These are phyloP conservation scores for Callipepla californica DNA, from an alignment of 2,113 vertebrate genomes.

Conservation along the genomic window DNA sequence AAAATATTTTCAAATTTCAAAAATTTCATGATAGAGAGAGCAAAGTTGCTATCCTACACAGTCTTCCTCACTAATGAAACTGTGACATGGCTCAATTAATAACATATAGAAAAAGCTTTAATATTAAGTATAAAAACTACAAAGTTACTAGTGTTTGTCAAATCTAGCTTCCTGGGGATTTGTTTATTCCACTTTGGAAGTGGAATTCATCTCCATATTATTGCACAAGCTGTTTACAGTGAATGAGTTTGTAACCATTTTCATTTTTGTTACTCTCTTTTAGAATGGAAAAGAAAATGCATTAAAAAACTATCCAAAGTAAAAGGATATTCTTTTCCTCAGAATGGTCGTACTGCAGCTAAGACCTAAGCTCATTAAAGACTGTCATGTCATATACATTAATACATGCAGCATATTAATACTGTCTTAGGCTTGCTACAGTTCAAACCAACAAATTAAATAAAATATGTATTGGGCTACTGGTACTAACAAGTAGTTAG, in stretches of 20 bases:
- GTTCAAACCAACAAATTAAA: slow-evolving; percentile 28
- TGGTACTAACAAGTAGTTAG: background rate
- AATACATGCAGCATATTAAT: background rate
- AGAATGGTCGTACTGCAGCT: background rate
- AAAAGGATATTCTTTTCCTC: background rate
- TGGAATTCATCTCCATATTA: slow-evolving; percentile 42
- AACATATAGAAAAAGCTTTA: slow-evolving; percentile 33
- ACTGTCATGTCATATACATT: background rate
- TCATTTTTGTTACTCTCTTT: slow-evolving; percentile 11
- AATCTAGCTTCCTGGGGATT: slow-evolving; percentile 43
- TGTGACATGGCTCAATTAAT: slow-evolving; percentile 16
- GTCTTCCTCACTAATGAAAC: slow-evolving; percentile 38
- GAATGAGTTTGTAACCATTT: slow-evolving; percentile 1
- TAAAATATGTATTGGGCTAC: background rate
- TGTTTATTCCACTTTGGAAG: slow-evolving; percentile 3
- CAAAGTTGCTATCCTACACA: background rate
- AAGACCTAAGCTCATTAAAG: background rate
- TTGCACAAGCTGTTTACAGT: slow-evolving; percentile 47
- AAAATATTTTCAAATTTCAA: slow-evolving; percentile 25
- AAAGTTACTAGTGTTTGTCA: slow-evolving; percentile 35
- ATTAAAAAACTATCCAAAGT: background rate
- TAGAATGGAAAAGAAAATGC: background rate
- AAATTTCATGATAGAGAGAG: background rate
- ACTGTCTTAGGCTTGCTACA: background rate
- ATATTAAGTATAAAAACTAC: slow-evolving; percentile 32